Evolutionary conservation across 2,888 invertebrate species (phyloP), one percentile per base, ranked within the genome.

Genomic region (Drosophila lacicola): DNA sequence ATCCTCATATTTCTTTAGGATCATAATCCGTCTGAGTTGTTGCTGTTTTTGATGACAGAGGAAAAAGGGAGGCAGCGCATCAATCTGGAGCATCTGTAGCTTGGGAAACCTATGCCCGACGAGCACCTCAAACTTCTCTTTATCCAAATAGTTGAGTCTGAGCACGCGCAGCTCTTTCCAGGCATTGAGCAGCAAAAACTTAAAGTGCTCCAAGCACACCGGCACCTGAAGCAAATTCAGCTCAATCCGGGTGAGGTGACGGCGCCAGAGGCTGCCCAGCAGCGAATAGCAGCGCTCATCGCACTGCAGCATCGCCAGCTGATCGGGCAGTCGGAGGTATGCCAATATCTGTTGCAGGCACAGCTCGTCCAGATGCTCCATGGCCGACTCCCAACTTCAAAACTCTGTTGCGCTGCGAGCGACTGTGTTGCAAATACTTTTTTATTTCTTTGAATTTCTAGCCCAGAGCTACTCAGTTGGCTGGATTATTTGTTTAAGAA

Each of bases 291-390:
- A 86, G 4, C 78, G 71, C 4, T 61, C 68, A 21, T 67, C 70
- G 49, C 68, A 63, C 50, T 86, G 60, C 55, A 88, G 58, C 88
- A 84, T 71, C n/a, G 73, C 54, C 46, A 84, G 60, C 53, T 84
- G 83, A 56, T 84, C 83, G 41, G 86, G 53, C 13, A 84, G 56
- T 1, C 42, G 13, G 5, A 84, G 55, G 13, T 68, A 73, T 6
- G 51, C 14, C 19, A 84, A 45, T 44, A 84, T 78, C 39, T 54
- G 50, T 53, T 37, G 46, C 71, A 84, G 75, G 51, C 88, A 80
- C 34, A 86, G 68, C 53, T 84, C 83, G 33, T 86, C 88, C 61
- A 84, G 58, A 25, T 45, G 71, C 66, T 84, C 86, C 88, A 84
- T 81, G 58, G 45, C 41, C 34, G 34, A 44, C 19, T 33, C 44